Evolutionary conservation across 2,797 vertebrate species (phyloP).

Genomic region (Acrocephalus scirpaceus): DNA sequence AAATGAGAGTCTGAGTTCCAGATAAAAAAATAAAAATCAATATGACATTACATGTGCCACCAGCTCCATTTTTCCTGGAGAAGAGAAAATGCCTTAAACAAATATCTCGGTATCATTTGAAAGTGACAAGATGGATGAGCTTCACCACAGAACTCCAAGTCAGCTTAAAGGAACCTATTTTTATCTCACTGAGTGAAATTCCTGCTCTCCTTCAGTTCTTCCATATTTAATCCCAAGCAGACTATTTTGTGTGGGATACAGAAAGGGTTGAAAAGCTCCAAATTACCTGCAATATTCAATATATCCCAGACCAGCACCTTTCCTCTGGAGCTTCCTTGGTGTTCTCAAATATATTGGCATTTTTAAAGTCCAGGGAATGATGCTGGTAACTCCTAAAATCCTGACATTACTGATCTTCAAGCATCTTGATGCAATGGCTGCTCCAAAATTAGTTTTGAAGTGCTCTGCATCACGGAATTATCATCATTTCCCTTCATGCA

Average conservation of each 20-base stretch:
- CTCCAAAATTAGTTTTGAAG: neutral
- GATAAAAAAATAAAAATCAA: neutral
- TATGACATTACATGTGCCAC: neutral
- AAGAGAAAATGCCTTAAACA: neutral
- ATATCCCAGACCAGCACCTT: neutral
- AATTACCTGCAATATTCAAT: neutral
- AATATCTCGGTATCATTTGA: neutral
- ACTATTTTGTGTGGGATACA: neutral
- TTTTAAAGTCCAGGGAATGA: neutral
- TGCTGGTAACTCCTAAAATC: neutral
- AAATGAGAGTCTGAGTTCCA: neutral
- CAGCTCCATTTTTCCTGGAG: neutral
- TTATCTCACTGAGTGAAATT: neutral
- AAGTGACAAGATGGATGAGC: constrained; percentile 14
- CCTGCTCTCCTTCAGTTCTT: neutral
- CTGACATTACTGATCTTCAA: neutral
- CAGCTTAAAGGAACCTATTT: constrained; percentile 31
- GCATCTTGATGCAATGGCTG: neutral
- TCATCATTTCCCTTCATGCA: neutral
- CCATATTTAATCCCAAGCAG: neutral
- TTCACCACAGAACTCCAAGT: constrained; percentile 18
- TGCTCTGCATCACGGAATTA: neutral
- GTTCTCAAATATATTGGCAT: neutral
- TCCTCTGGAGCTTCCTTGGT: neutral
- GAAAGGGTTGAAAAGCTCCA: neutral